phyloP scores from a whole-genome alignment of 2,113 vertebrate genomes.

The Cathartes aura region DNA sequence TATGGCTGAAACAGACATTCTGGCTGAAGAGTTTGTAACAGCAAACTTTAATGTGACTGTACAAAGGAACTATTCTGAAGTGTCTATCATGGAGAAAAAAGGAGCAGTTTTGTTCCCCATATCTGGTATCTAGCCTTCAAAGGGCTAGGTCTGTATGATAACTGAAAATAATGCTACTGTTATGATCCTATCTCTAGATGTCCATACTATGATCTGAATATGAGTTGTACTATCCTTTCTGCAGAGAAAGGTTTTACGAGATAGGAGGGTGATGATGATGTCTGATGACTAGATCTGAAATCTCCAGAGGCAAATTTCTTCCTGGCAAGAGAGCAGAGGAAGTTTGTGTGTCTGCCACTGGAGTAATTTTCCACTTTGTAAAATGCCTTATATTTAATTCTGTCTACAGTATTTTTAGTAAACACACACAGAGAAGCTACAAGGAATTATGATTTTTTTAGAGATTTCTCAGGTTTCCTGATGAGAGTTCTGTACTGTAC shows the following conservation, averaged over 20 bases:
- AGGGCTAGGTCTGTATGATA: not conserved
- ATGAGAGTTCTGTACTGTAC: not conserved
- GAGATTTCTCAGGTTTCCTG: not conserved
- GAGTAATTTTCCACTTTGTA: not conserved
- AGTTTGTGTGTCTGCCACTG: not conserved
- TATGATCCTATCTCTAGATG: not conserved
- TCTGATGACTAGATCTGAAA: not conserved
- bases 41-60: not conserved
- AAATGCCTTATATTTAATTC: not conserved
- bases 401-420: not conserved
- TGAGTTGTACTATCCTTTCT: not conserved
- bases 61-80: not conserved
- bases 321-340: not conserved
- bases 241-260: not conserved
- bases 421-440: not conserved
- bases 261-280: not conserved
- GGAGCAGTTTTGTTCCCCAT: not conserved
- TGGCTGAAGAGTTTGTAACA: not conserved
- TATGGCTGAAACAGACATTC: not conserved
- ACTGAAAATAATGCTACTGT: not conserved
- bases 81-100: not conserved
- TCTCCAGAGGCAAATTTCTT: constrained; percentile 1
- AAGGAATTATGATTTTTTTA: not conserved
- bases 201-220: not conserved
- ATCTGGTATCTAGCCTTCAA: not conserved